Conservation (phyloP, 2,888 invertebrate species). For the Griposia aprilina region DNA sequence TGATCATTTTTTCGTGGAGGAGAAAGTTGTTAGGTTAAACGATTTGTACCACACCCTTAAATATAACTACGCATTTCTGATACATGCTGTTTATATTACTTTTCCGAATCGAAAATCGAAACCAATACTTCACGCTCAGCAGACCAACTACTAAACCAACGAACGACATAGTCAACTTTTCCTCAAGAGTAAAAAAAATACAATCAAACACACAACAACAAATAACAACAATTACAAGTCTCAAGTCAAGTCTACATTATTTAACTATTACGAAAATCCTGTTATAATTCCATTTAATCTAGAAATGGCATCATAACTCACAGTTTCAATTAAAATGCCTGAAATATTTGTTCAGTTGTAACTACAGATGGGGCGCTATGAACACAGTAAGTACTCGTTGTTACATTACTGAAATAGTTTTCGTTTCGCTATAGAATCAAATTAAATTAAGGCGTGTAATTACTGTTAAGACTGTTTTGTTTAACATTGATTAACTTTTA, state of each 20-base stretch:
- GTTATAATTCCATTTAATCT: neutral
- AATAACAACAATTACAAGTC: too few species aligned
- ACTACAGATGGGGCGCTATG: neutral
- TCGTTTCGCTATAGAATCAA: constrained; percentile 1
- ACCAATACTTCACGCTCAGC: neutral
- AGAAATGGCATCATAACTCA: constrained; percentile 30
- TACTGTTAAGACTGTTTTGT: constrained; percentile 3
- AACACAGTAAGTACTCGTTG: neutral
- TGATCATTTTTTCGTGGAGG: too few species aligned
- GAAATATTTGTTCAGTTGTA: constrained; percentile 51
- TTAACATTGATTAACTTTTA: constrained; percentile 9
- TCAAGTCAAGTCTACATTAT: neutral
- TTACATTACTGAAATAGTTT: constrained; percentile 40
- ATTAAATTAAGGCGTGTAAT: constrained; percentile 27
- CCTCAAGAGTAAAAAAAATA: too few species aligned
- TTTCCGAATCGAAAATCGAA: neutral
- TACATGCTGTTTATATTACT: neutral
- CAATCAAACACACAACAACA: too few species aligned
- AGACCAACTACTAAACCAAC: neutral
- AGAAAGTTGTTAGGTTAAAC: too few species aligned
- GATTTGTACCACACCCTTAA: too few species aligned
- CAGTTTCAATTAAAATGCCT: constrained; percentile 40
- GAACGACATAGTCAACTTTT: neutral
- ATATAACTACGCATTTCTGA: neutral
- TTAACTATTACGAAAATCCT: neutral